Percentiles rank a stretch among this genome's conserved stretches.
Evolutionary conservation across 1,140 invertebrate species (phyloP).

Genomic region (Ceratosolen fusciceps): DNA sequence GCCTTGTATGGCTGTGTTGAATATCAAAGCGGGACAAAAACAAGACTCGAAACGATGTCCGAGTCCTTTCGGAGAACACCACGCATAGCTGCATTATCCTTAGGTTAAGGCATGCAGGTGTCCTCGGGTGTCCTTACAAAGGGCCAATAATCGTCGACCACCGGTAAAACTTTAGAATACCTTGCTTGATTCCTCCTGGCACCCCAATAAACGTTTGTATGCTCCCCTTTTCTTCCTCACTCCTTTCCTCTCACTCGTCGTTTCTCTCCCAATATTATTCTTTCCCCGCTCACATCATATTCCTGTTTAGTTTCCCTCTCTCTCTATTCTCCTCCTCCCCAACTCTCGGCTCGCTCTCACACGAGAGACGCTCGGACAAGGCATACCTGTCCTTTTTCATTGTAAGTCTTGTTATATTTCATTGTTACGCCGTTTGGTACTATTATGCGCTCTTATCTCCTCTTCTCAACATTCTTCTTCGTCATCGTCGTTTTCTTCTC

Average conservation of each 20-base stretch:
- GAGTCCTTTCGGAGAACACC: neutral
- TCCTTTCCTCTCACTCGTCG: neutral
- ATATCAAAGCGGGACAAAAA: neutral
- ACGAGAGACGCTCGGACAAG: neutral
- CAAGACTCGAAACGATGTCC: neutral
- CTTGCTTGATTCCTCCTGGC: neutral
- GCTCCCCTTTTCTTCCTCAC: neutral
- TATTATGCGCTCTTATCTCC: neutral
- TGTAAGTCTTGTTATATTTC: conserved; percentile 40
- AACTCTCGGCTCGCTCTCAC: neutral
- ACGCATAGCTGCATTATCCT: neutral
- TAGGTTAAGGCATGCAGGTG: conserved; percentile 6
- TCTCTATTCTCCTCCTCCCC: neutral
- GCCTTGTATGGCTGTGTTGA: neutral
- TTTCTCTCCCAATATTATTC: too few species aligned
- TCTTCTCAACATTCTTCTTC: too few species aligned
- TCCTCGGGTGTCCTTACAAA: conserved; percentile 13
- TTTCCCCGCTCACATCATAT: too few species aligned
- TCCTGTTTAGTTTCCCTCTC: too few species aligned
- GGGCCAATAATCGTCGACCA: conserved; percentile 19
- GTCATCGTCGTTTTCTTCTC: neutral
- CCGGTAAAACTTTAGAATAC: conserved; percentile 29
- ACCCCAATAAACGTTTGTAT: neutral
- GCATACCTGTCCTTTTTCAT: conserved; percentile 38
- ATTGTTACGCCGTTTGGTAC: conserved; percentile 49